These are phyloP conservation scores for Chaunax sp. DNA, from an alignment of 2,797 vertebrate species.

Conservation along the genomic window DNA sequence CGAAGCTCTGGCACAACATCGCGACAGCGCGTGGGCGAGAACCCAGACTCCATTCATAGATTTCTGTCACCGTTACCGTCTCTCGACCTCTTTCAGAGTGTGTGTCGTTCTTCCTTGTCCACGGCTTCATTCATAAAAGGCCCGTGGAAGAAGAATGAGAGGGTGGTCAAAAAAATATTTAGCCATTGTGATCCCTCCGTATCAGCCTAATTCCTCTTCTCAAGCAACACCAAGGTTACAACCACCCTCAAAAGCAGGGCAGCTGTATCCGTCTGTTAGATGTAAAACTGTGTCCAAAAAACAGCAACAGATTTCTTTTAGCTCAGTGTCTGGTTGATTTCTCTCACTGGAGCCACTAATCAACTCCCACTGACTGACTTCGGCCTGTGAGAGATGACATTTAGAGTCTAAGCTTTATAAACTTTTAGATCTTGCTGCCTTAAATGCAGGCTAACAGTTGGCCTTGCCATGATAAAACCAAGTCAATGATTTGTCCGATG, in stretches of 20 bases:
- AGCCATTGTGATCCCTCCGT: conserved; percentile 6
- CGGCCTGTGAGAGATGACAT: too few species aligned
- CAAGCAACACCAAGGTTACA: background rate
- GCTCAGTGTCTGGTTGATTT: conserved; percentile 9
- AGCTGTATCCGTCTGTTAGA: background rate
- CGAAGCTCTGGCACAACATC: conserved; percentile 51
- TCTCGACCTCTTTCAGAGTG: conserved; percentile 30
- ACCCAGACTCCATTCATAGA: conserved; percentile 76
- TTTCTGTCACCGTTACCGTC: conserved; percentile 48
- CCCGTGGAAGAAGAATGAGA: conserved; percentile 37
- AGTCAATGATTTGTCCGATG: too few species aligned
- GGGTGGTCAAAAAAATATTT: conserved; percentile 46
- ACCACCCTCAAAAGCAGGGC: background rate
- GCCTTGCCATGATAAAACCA: conserved; percentile 6
- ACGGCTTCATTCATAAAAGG: conserved; percentile 49
- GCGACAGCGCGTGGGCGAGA: conserved; percentile 63
- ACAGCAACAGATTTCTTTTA: background rate
- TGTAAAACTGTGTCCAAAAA: background rate
- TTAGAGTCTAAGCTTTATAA: background rate
- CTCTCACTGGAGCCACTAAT: conserved; percentile 13
- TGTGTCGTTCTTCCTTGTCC: conserved; percentile 26
- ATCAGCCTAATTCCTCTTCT: too few species aligned
- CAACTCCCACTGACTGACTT: background rate
- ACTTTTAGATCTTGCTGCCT: background rate
- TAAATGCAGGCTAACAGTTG: background rate